Evolutionary conservation across 30 jellyfish, hydroid and myxozoan genomes (phyloP).

Genomic region (Calvadosia cruxmelitensis): DNA sequence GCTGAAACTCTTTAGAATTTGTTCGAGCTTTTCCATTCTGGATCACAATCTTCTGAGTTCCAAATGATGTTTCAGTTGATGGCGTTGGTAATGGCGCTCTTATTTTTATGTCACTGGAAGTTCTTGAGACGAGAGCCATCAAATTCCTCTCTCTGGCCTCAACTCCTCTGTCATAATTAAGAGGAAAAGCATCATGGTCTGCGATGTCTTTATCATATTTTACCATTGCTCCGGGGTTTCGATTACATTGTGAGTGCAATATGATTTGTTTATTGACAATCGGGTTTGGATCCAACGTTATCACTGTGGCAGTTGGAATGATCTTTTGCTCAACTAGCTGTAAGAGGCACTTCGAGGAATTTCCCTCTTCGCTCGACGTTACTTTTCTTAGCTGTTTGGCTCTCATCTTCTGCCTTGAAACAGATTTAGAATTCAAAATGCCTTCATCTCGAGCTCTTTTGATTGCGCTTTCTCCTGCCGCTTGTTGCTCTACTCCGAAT

Average conservation of each 20-base stretch:
- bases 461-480: conserved; percentile 4
- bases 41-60: conserved; percentile 21
- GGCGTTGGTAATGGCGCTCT: conserved; percentile 48
- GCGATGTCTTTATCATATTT: too few species aligned
- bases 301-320: conserved; percentile 1
- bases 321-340: neutral
- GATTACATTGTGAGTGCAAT: neutral
- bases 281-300: conserved; percentile 44
- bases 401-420: neutral
- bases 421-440: too few species aligned
- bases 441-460: too few species aligned
- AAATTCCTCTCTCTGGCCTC: neutral
- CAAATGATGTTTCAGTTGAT: conserved; percentile 22
- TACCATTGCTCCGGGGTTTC: too few species aligned
- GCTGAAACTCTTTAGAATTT: conserved; percentile 32
- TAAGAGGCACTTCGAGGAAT: neutral
- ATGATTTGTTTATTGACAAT: neutral
- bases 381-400: neutral
- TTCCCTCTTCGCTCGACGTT: neutral
- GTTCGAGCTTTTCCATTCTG: conserved; percentile 41
- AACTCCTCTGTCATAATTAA: neutral
- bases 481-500: conserved; percentile 42
- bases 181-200: too few species aligned
- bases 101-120: neutral
- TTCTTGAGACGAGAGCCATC: neutral